Percentiles rank a stretch among this genome's conserved stretches.
Conservation (phyloP, 2,888 invertebrate species). For the Emesis furor region DNA sequence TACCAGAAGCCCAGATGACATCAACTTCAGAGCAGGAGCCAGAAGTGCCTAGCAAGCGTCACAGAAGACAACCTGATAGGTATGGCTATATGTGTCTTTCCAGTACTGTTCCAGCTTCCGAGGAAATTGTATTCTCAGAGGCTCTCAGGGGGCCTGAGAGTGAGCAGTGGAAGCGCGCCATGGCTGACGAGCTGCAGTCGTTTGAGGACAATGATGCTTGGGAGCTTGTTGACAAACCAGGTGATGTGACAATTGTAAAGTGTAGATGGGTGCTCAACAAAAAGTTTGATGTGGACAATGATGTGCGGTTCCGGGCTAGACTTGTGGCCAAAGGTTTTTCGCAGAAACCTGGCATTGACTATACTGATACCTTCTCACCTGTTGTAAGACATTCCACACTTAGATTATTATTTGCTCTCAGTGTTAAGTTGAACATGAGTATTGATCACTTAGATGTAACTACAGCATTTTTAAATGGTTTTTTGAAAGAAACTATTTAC, state of each 20-base stretch:
- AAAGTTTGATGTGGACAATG: conserved; percentile 41
- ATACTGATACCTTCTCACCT: conserved; percentile 14
- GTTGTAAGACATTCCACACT: conserved; percentile 20
- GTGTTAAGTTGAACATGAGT: conserved; percentile 12
- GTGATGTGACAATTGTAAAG: conserved; percentile 36
- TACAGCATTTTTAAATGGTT: conserved; percentile 39
- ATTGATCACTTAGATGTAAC: conserved; percentile 30
- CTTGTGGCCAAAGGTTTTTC: conserved; percentile 54
- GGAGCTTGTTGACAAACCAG: conserved; percentile 41
- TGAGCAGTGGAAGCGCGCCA: background rate
- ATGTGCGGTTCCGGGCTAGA: conserved; percentile 46
- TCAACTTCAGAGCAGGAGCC: conserved; percentile 15
- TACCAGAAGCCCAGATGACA: conserved; percentile 6
- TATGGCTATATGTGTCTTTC: conserved; percentile 15
- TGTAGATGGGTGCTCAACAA: conserved; percentile 43
- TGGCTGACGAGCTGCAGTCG: conserved; percentile 10
- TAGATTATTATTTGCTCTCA: conserved; percentile 26
- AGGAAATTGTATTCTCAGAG: background rate
- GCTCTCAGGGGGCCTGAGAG: background rate
- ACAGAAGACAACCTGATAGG: background rate
- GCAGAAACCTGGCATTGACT: conserved; percentile 47
- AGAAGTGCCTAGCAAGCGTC: background rate
- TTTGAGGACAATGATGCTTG: conserved; percentile 40
- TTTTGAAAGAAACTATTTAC: conserved; percentile 49
- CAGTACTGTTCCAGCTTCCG: conserved; percentile 3